Evolutionary conservation across 2,113 vertebrate genomes (phyloP), one percentile per base, ranked within the genome.

Genomic region (Entomyzon cyanotis): DNA sequence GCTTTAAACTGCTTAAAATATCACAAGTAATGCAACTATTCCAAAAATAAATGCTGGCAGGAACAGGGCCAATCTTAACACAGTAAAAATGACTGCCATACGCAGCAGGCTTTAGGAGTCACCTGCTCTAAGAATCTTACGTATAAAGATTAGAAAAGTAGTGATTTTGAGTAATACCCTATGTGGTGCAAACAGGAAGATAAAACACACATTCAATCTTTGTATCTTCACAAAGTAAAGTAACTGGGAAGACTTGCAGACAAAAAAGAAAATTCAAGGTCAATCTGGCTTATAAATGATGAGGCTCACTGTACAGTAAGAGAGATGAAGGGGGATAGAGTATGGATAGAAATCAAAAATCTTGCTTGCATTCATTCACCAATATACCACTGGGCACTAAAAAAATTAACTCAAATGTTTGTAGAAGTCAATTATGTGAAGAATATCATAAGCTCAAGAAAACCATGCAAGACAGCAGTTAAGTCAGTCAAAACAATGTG

Each of bases 1-100:
- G 35, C 64, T 90, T 93, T 84, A 80, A 80, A 77, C 30, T 74
- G 73, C 80, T 74, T 88, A 59, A 94, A 81, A 84, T 81, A 92
- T 9, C 47, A 46, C 30, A 87, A 81, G 83, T 63, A 89, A 81
- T 27, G 33, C 47, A 87, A 78, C 53, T 52, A 49, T 19, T 71
- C 59, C 33, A 82, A 75, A 95, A 84, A 84, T 47, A 87, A 92
- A 35, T 21, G 23, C 55, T 77, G 56, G 60, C 73, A 95, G 83
- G 90, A 94, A 33, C 27, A 25, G 30, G 12, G 33, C 73, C 64
- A 62, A 28, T 69, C 62, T 79, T 65, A 80, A 79, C 31, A 65
- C 49, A 73, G 28, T 35, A 92, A 67, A 80, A 80, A 62, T 10
- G 27, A 89, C 27, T 67, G 69, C 76, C 69, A 68, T 6, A 56